Conservation (phyloP, 2,888 invertebrate species). For the Chloroclystis v-ata region DNA sequence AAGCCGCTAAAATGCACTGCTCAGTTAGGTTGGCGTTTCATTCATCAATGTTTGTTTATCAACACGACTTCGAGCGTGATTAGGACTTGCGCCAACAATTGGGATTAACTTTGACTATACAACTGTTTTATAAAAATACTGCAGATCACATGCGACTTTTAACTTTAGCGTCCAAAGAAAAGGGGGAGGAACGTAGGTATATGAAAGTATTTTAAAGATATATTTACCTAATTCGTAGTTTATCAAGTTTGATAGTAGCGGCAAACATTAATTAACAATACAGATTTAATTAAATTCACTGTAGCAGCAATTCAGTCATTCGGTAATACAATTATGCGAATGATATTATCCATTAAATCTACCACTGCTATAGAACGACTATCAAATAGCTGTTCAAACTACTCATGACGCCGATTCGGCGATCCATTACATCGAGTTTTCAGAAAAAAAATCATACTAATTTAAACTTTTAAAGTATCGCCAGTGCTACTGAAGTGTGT, state of each 20-base stretch:
- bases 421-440: constrained; percentile 29
- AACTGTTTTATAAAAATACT: no score
- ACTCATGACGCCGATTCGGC: constrained; percentile 32
- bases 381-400: constrained; percentile 34
- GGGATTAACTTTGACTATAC: no score
- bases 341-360: constrained; percentile 28
- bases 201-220: no score
- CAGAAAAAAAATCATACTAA: constrained; percentile 10
- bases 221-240: no score
- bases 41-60: constrained; percentile 39
- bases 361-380: constrained; percentile 34
- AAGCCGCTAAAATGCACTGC: constrained; percentile 29
- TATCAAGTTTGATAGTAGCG: no score
- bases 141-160: no score
- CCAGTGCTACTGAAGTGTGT: constrained; percentile 11
- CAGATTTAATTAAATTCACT: no score
- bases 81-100: background rate
- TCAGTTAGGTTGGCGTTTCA: constrained; percentile 38
- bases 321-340: constrained; percentile 17
- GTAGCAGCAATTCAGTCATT: background rate
- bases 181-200: no score
- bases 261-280: no score
- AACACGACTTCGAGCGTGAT: constrained; percentile 14
- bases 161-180: no score
- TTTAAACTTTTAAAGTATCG: constrained; percentile 6